Percentiles rank a stretch among this genome's conserved stretches.
phyloP scores from a whole-genome alignment of 2,113 vertebrate species.

The Corythornis madagascariensis region DNA sequence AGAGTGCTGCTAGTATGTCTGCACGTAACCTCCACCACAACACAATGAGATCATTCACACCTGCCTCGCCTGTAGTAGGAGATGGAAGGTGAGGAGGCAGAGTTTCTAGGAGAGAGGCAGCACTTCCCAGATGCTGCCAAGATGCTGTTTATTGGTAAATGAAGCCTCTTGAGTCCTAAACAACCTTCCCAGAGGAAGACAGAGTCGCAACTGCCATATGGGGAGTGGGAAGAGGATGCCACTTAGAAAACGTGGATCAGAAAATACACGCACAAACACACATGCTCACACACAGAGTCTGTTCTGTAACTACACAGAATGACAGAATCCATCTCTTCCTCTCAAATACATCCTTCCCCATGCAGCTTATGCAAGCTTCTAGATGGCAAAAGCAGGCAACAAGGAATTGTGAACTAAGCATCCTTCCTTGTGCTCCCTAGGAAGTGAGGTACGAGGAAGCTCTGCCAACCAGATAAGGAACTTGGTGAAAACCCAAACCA shows the following conservation, averaged over 20 bases:
- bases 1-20: slow-evolving; percentile 37
- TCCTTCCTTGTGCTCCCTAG: background rate
- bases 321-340: slow-evolving; percentile 14
- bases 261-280: slow-evolving; percentile 76
- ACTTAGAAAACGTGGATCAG: slow-evolving; percentile 74
- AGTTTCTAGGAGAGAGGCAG: slow-evolving; percentile 51
- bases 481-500: background rate
- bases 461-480: background rate
- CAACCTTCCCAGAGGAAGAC: slow-evolving; percentile 70
- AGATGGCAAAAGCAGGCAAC: background rate
- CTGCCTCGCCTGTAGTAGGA: slow-evolving; percentile 50
- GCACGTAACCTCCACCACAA: slow-evolving; percentile 34
- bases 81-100: slow-evolving; percentile 53
- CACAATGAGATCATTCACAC: slow-evolving; percentile 65
- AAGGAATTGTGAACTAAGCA: background rate
- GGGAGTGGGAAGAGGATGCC: slow-evolving; percentile 78
- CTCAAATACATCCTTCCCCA: background rate
- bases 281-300: slow-evolving; percentile 59
- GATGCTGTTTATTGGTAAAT: slow-evolving; percentile 75
- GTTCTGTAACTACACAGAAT: slow-evolving; percentile 40
- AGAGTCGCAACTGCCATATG: slow-evolving; percentile 75
- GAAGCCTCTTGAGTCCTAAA: slow-evolving; percentile 72
- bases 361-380: slow-evolving; percentile 26
- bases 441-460: background rate
- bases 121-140: slow-evolving; percentile 74